Evolutionary conservation across 2,113 vertebrate species (phyloP).

Genomic region (Salvelinus sp.): DNA sequence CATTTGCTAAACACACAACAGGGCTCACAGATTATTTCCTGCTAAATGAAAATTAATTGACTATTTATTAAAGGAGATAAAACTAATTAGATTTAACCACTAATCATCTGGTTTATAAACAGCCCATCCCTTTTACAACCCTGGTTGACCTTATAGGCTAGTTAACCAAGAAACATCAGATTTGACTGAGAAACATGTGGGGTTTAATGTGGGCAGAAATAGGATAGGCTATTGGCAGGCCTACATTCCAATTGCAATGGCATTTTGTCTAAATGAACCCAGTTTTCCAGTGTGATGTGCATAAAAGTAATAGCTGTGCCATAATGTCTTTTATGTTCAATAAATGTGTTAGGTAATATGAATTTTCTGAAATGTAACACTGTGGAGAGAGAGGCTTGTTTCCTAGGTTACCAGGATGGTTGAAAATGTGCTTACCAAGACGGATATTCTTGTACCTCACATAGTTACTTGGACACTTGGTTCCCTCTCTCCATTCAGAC

Average conservation of each 20-base stretch:
- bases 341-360: no score
- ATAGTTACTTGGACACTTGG: constrained; percentile 20
- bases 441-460: constrained; percentile 20
- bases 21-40: constrained; percentile 13
- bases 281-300: no score
- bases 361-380: no score
- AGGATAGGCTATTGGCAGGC: no score
- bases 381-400: constrained; percentile 61
- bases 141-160: not conserved
- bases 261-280: no score
- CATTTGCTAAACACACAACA: not conserved
- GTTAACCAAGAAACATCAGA: no score
- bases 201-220: no score
- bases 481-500: constrained; percentile 2
- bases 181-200: no score
- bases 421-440: constrained; percentile 37
- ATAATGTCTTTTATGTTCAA: no score
- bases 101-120: constrained; percentile 12
- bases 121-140: not conserved
- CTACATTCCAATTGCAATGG: no score
- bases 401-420: constrained; percentile 72
- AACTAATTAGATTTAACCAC: not conserved
- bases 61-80: constrained; percentile 33
- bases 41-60: constrained; percentile 30
- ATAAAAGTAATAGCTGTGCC: no score